Conservation (phyloP, 2,888 invertebrate genomes). For the Melipona beecheii region DNA sequence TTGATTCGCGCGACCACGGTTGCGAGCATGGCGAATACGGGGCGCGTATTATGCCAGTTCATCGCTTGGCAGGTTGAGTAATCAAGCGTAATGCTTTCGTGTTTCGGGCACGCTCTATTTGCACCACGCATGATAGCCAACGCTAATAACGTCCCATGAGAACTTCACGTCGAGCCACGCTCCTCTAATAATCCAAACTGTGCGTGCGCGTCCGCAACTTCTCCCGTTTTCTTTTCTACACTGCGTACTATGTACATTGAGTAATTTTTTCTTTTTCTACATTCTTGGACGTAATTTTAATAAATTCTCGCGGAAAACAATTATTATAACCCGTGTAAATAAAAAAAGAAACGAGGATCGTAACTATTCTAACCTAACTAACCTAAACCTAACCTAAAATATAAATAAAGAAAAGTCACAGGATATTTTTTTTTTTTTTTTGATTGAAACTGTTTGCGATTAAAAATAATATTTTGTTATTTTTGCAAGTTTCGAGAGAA, state of each 20-base stretch:
- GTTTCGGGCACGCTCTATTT: conserved; percentile 79
- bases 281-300: neutral
- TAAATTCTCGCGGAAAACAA: neutral
- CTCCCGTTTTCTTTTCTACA: conserved; percentile 22
- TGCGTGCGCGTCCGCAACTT: conserved; percentile 60
- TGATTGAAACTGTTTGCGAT: too few species aligned
- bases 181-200: conserved; percentile 70
- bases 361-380: too few species aligned
- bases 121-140: conserved; percentile 79
- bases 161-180: conserved; percentile 72
- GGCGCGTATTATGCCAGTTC: conserved; percentile 57
- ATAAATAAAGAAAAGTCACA: too few species aligned
- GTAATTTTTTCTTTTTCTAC: neutral
- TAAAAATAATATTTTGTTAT: too few species aligned
- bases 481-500: too few species aligned
- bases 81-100: conserved; percentile 79
- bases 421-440: neutral
- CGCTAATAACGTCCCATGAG: conserved; percentile 83
- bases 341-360: too few species aligned
- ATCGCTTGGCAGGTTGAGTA: conserved; percentile 70
- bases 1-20: conserved; percentile 4
- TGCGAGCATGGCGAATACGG: conserved; percentile 25
- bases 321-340: too few species aligned
- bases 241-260: too few species aligned
- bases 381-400: too few species aligned